phyloP scores from a whole-genome alignment of 2,888 invertebrate genomes.

The Chironomus riparius region DNA sequence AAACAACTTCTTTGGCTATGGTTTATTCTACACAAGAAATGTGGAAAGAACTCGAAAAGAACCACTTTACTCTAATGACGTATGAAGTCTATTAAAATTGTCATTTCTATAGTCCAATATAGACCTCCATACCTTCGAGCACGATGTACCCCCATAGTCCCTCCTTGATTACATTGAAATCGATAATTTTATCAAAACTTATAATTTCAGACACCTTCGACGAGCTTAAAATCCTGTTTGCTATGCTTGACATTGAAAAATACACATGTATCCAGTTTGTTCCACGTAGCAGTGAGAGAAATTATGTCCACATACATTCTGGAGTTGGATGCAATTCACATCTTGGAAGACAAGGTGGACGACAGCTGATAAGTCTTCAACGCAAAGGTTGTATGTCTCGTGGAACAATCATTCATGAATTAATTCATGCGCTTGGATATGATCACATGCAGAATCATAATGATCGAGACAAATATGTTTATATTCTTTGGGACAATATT shows the following conservation, averaged over 20 bases:
- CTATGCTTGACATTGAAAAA: background rate
- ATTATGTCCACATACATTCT: background rate
- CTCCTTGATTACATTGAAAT: too few species aligned
- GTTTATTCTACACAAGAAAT: too few species aligned
- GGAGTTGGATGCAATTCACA: background rate
- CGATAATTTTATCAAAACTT: too few species aligned
- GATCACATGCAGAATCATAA: constrained; percentile 16
- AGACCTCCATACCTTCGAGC: too few species aligned
- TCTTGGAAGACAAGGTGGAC: constrained; percentile 6
- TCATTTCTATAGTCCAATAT: too few species aligned
- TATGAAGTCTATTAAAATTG: too few species aligned
- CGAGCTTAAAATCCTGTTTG: background rate
- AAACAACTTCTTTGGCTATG: too few species aligned
- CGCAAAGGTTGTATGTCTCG: background rate
- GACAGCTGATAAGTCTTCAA: background rate
- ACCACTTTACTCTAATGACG: too few species aligned
- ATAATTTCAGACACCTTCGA: too few species aligned
- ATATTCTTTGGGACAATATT: background rate
- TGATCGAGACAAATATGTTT: background rate
- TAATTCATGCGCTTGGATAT: constrained; percentile 9
- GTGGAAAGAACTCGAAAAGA: too few species aligned
- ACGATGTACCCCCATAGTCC: too few species aligned
- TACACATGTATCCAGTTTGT: background rate
- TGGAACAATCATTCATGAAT: background rate
- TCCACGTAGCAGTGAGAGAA: background rate